These are phyloP conservation scores for Poeciliopsis retropinna DNA, from an alignment of 2,113 vertebrate species.

Conservation along the genomic window DNA sequence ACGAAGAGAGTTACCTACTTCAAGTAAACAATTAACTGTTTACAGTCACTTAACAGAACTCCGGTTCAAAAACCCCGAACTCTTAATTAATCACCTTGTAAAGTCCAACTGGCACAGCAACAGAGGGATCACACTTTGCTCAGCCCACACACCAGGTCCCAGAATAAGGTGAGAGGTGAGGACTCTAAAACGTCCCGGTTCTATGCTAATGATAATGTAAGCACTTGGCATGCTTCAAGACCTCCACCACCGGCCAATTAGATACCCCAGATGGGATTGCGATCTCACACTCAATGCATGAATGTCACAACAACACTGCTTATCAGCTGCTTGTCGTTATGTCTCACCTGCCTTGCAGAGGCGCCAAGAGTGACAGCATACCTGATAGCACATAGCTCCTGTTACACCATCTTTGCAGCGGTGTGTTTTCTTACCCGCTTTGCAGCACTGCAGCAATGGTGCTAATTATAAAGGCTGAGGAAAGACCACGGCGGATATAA, in stretches of 20 bases:
- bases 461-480: conserved; percentile 62
- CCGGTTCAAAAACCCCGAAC: neutral
- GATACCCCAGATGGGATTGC: conserved; percentile 14
- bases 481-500: conserved; percentile 58
- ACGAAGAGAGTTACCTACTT: neutral
- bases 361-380: conserved; percentile 27
- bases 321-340: conserved; percentile 30
- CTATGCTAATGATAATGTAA: conserved; percentile 42
- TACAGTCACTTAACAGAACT: neutral
- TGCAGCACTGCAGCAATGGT: conserved; percentile 39
- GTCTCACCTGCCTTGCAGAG: conserved; percentile 26
- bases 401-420: conserved; percentile 28
- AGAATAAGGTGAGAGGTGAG: conserved; percentile 49
- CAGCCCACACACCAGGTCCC: conserved; percentile 35
- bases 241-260: conserved; percentile 56
- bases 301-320: conserved; percentile 33
- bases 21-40: neutral
- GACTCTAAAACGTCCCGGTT: conserved; percentile 45
- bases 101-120: conserved; percentile 37
- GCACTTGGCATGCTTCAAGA: conserved; percentile 47
- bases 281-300: conserved; percentile 13
- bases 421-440: conserved; percentile 19
- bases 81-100: conserved; percentile 57
- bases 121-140: conserved; percentile 20
- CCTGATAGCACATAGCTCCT: conserved; percentile 18